Conservation (phyloP, 2,113 vertebrate species). For the Prolemur simus region DNA sequence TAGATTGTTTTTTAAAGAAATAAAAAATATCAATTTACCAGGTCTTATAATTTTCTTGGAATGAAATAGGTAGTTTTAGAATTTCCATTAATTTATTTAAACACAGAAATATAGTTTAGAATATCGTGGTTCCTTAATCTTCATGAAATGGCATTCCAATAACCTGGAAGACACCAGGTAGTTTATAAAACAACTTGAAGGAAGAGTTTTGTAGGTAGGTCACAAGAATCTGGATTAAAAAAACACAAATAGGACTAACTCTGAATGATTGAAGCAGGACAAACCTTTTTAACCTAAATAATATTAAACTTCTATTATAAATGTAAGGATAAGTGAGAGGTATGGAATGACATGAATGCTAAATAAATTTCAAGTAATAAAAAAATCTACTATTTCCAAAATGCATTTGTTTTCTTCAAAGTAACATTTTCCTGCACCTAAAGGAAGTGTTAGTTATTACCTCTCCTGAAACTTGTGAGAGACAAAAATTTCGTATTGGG, state of each 20-base stretch:
- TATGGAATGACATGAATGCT: background rate
- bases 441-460: slow-evolving; percentile 48
- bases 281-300: background rate
- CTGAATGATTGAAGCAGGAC: background rate
- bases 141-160: background rate
- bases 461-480: slow-evolving; percentile 5
- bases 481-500: slow-evolving; percentile 13
- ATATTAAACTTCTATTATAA: background rate
- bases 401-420: slow-evolving; percentile 19
- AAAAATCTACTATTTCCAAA: background rate
- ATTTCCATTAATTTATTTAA: background rate
- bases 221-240: background rate
- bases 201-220: background rate
- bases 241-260: background rate
- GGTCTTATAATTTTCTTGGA: background rate
- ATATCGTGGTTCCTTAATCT: rapidly evolving
- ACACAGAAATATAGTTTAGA: background rate
- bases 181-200: background rate
- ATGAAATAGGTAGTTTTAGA: background rate
- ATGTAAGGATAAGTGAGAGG: background rate
- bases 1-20: background rate
- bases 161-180: background rate
- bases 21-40: background rate
- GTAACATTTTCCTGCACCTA: background rate
- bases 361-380: background rate